Evolutionary conservation across 2,113 vertebrate species (phyloP), one percentile per base, ranked within the genome.

Genomic region (Chionomys nivalis): DNA sequence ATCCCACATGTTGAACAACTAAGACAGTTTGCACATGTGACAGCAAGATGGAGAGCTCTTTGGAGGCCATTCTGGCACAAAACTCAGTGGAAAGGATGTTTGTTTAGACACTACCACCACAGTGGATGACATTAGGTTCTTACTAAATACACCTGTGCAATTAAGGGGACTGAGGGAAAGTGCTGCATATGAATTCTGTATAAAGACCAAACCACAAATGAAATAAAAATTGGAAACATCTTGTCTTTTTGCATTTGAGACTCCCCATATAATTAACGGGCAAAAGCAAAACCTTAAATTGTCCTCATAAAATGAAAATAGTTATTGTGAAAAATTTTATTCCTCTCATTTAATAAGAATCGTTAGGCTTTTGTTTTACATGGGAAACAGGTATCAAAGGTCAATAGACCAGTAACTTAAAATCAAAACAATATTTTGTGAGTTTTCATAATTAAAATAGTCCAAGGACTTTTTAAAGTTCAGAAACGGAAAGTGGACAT

Each of bases 291-390:
- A 96, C 95, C 85, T 94, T 95, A 88, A 89, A 75, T 92, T 93
- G 92, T 11, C n/a, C 95, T 95, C 86, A 76, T 96, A 96, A 97
- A 97, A 94, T 96, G 63, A 96, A 97, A 94, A 83, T n/a, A 90
- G 86, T 93, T 77, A 94, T 94, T 95, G 96, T 78, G 63, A 94
- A 87, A 95, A 96, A 92, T 42, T 96, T 93, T 70, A 95, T 70
- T 79, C 73, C 28, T 66, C 19, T 52, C 75, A 49, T 52, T 96
- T 96, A 97, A 97, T 94, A 95, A 92, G 87, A 94, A 91, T 95
- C 78, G 65, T 96, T 95, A 93, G 94, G n/a, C 90, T 96, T 94
- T 96, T 87, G 94, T 94, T 97, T 97, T 96, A 94, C n/a, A 83
- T 87, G 70, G 58, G 68, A 82, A 94, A 61, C 19, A 44, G 65